Conservation (phyloP, 2,888 invertebrate genomes). For the Cephalotes varians region DNA sequence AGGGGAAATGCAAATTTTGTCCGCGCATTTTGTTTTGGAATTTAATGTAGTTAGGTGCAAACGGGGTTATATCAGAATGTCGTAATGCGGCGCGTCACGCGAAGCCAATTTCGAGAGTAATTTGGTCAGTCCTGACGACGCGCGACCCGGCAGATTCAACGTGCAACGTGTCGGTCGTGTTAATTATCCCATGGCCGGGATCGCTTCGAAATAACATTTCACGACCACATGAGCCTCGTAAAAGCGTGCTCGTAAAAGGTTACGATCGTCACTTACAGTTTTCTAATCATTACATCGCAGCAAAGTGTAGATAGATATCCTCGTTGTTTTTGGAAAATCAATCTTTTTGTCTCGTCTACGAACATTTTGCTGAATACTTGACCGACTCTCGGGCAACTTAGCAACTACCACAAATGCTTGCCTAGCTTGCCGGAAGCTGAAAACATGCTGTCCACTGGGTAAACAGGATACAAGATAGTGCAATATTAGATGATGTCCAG, state of each 20-base stretch:
- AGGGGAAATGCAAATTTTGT: conserved; percentile 56
- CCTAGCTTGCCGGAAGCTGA: conserved; percentile 29
- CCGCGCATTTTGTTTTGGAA: conserved; percentile 47
- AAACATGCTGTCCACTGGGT: conserved; percentile 35
- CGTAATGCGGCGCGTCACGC: conserved; percentile 51
- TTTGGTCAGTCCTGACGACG: conserved; percentile 46
- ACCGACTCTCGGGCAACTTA: conserved; percentile 32
- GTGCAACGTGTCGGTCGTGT: conserved; percentile 9
- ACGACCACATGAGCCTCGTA: not conserved
- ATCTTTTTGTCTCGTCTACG: not conserved
- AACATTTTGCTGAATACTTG: conserved; percentile 26
- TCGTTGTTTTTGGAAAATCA: not conserved
- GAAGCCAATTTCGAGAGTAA: conserved; percentile 52
- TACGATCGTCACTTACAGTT: not conserved
- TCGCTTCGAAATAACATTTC: conserved; percentile 32
- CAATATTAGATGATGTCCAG: conserved; percentile 43
- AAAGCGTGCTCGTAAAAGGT: not conserved
- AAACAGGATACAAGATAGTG: conserved; percentile 49
- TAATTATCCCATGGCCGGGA: conserved; percentile 25
- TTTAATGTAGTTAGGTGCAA: conserved; percentile 55
- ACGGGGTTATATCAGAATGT: conserved; percentile 50
- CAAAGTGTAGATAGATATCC: not conserved
- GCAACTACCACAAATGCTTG: conserved; percentile 26
- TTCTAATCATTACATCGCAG: not conserved
- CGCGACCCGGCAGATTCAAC: conserved; percentile 21